Base-by-base conservation (phyloP, 2,113 vertebrate species). In the Ivindomyrus marchei region DNA sequence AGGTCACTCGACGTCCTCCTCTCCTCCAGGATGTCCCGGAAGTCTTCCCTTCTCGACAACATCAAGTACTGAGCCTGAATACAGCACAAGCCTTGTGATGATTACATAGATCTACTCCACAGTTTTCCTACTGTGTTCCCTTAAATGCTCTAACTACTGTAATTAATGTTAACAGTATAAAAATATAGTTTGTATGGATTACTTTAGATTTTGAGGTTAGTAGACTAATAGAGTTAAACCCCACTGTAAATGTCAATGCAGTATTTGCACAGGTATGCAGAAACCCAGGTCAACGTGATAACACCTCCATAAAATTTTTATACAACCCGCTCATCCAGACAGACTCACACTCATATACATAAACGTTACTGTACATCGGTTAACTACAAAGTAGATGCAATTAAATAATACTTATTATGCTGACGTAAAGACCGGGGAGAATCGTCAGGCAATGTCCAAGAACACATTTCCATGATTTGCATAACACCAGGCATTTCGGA, bases 1-100 rank as follows among this genome's bases (percentile, higher is more conserved):
- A 99, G 91, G 93, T 99, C 98, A 62, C 97, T 97, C 92, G 94
- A 93, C 80, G 92, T 90, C 39, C 97, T 95, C 58, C 96, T 96
- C 87, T 99, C 98, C 93, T 98, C 97, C 93, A 99, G 90, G 39
- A 98, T 95, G 87, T 99, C 98, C 93, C 97, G 96, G 93, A 98
- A 97, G 5, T 96, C 96, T 90, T 96, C 96, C 91, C 95, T 94
- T 62, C 96, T 97, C 94, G 94, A 95, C 90, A 90, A 95, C 15
- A 90, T 91, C 17, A 10, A 70, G 6, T 19, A 87, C 53, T 58
- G 52, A 39, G 70, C 36, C 92, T 49, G 92, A 11, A 17, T 47
- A 11, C 2, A 56, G 39, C 24, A 84, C 89, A 89, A 21, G 21
- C 53, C 31, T 56, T 19, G 3, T 31, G 3, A 45, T 19, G 1